A percentile compares a stretch with the other conserved stretches of the same genome.
Evolutionary conservation across 2,797 vertebrate genomes (phyloP).

Genomic region (Hippocampus kuda): DNA sequence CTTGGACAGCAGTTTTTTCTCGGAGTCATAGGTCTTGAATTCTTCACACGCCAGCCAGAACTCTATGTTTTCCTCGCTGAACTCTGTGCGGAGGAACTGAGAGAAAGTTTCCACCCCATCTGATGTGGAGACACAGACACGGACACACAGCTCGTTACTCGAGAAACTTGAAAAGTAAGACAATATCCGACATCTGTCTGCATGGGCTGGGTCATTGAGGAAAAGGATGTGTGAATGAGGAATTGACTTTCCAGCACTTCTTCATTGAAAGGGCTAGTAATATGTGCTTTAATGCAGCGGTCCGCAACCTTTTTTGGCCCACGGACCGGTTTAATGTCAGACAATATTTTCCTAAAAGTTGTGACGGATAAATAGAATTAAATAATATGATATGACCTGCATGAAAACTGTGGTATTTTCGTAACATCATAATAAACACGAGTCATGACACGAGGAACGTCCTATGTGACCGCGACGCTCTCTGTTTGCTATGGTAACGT

Average conservation of each 20-base stretch:
- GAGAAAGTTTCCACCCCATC: slow-evolving; percentile 81
- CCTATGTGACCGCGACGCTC: too few species aligned
- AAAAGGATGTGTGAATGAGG: neutral
- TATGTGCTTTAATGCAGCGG: neutral
- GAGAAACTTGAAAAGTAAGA: neutral
- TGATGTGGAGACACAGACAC: slow-evolving; percentile 33
- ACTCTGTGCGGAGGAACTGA: slow-evolving; percentile 85
- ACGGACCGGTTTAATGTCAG: too few species aligned
- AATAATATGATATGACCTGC: too few species aligned
- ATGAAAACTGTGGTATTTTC: too few species aligned
- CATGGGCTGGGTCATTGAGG: neutral
- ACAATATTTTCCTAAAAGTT: too few species aligned
- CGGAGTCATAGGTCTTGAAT: slow-evolving; percentile 77
- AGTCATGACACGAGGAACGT: too few species aligned
- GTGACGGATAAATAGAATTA: too few species aligned
- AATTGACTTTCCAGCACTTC: slow-evolving; percentile 4
- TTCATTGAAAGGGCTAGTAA: neutral
- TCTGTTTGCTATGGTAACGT: too few species aligned
- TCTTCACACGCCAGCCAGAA: slow-evolving; percentile 95
- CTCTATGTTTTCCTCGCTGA: slow-evolving; percentile 96
- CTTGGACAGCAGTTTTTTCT: slow-evolving; percentile 71
- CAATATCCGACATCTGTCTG: neutral
- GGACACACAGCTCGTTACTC: neutral
- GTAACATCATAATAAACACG: too few species aligned
- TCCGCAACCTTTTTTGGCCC: too few species aligned